Evolutionary conservation across 2,797 vertebrate genomes (phyloP).

Genomic region (Meriones psammophilus): DNA sequence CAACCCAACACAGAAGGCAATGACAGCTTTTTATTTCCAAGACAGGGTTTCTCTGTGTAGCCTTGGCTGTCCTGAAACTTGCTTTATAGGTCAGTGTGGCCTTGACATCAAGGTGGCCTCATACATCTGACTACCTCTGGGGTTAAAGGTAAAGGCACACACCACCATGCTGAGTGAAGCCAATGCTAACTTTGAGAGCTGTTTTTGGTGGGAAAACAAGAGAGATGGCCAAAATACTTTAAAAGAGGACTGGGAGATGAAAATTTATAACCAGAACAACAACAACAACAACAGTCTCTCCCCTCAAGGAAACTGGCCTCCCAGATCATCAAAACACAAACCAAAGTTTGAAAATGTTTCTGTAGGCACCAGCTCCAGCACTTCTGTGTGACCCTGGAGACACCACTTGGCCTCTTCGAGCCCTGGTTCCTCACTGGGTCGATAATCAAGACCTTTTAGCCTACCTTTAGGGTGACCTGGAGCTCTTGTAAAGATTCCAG

Average conservation of each 20-base stretch:
- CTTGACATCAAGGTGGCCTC: neutral
- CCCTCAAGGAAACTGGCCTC: neutral
- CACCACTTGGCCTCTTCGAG: neutral
- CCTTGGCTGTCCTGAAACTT: neutral
- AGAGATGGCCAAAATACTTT: neutral
- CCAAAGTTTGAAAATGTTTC: neutral
- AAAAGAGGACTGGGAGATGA: neutral
- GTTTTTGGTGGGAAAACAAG: neutral
- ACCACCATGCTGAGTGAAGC: neutral
- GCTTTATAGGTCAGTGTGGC: neutral
- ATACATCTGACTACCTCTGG: neutral
- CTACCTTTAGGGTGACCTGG: neutral
- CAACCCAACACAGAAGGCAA: neutral
- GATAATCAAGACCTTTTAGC: neutral
- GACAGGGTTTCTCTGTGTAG: neutral
- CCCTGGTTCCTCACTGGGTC: neutral
- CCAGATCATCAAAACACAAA: neutral
- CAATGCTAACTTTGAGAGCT: neutral
- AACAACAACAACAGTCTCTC: neutral
- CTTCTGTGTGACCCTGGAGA: neutral
- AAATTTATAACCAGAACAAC: neutral
- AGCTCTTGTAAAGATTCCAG: neutral
- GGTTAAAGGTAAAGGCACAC: neutral
- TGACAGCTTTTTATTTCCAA: neutral
- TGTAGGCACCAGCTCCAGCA: neutral